Evolutionary conservation across 1,140 invertebrate species (phyloP), one percentile per base, ranked within the genome.

Genomic region (Eubasilissa regina): DNA sequence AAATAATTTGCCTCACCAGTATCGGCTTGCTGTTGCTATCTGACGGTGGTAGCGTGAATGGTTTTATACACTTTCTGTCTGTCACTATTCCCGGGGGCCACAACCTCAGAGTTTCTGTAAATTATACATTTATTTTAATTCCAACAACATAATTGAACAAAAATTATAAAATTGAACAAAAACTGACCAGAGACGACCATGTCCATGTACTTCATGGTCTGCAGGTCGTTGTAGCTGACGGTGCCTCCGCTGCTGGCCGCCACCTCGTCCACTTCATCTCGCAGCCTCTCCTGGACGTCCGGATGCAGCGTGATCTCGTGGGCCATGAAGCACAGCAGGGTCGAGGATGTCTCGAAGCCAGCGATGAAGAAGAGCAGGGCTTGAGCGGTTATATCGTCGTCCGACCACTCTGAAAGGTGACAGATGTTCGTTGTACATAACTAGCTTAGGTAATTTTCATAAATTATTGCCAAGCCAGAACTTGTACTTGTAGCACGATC

Each of bases 81-180:
- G 3, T 84, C 81, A 13, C 83, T 85, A 0, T 83, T 83, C 11
- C 78, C 56, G n/a, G 78, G 15, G 17, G 80, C 68, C 0, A 85
- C 75, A 25, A 81, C 66, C 11, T 84, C 77, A 12, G 89, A 85
- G 84, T 90, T 89, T 15, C 85, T 72, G 3, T 82, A 74, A 0
- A 90, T n/a, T n/a, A n/a, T n/a, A 74, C 80, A 83, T 86, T 35
- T 88, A 82, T 80, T 91, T 90, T 43, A 91, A 83, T 12, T 91
- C 88, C 4, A 86, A n/a, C n/a, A n/a, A n/a, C n/a, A n/a, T n/a
- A n/a, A n/a, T n/a, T n/a, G n/a, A n/a, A n/a, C n/a, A n/a, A n/a
- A n/a, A n/a, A n/a, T n/a, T n/a, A n/a, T n/a, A n/a, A n/a, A n/a
- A n/a, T n/a, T n/a, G 89, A 85, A 93, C 85, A 4, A 87, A 76